phyloP scores from a whole-genome alignment of 2,113 vertebrate species.

The Oreocharis arfaki region DNA sequence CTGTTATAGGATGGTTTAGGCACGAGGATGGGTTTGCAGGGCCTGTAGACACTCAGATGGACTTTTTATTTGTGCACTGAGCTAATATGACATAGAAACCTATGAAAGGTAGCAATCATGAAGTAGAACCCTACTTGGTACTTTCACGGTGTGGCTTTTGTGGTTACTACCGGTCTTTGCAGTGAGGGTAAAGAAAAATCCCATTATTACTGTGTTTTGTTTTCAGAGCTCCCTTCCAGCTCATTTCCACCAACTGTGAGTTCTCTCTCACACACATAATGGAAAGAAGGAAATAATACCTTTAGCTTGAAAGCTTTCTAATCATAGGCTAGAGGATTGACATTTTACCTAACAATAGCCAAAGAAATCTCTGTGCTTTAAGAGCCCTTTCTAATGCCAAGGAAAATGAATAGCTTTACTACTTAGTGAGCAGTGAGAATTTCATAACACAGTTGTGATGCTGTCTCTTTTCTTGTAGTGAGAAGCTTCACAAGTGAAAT shows the following conservation, averaged over 20 bases:
- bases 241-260: not conserved
- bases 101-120: not conserved
- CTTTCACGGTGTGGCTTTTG: not conserved
- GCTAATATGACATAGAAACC: not conserved
- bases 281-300: not conserved
- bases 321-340: not conserved
- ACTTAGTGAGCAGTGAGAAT: not conserved
- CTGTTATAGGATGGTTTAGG: not conserved
- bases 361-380: not conserved
- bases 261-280: not conserved
- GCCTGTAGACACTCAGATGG: not conserved
- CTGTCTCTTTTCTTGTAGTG: not conserved
- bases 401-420: not conserved
- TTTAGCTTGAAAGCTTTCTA: constrained; percentile 22
- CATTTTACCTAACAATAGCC: constrained; percentile 4
- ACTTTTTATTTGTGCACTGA: not conserved
- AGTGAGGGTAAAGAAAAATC: not conserved
- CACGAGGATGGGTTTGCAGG: not conserved
- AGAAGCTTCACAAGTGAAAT: not conserved
- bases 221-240: not conserved
- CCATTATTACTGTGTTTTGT: not conserved
- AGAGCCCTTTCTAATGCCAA: not conserved
- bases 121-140: not conserved
- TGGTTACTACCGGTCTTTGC: not conserved
- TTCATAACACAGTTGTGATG: not conserved